Evolutionary conservation across 2,888 invertebrate species (phyloP).

Genomic region (Sarcophaga subvicina): DNA sequence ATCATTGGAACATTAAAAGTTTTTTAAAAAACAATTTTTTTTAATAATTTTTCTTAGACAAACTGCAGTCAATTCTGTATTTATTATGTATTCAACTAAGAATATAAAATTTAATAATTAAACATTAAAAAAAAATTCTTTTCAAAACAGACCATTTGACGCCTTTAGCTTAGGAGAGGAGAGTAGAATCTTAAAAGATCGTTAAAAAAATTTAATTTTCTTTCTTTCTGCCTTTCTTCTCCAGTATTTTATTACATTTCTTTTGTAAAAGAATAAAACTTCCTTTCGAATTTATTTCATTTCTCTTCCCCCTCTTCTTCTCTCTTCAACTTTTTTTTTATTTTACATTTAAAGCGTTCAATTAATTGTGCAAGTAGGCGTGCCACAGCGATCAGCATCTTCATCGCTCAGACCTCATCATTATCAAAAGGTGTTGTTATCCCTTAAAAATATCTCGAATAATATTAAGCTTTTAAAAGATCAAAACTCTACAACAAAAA

Average conservation of each 20-base stretch:
- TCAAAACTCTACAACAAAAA: constrained; percentile 47
- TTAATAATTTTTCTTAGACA: constrained; percentile 35
- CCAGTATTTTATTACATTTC: background rate
- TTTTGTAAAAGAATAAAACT: constrained; percentile 24
- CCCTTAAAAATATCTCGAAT: constrained; percentile 48
- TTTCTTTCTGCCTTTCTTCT: background rate
- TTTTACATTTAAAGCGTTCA: constrained; percentile 50
- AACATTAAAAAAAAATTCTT: constrained; percentile 43
- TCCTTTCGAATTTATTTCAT: constrained; percentile 16
- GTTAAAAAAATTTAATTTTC: constrained; percentile 29
- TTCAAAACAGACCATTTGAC: constrained; percentile 59
- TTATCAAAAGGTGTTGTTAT: constrained; percentile 69
- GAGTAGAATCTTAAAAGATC: constrained; percentile 14
- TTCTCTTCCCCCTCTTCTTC: too few species aligned
- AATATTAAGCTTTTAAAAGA: constrained; percentile 68
- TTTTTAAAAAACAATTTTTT: background rate
- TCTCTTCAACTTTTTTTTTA: background rate
- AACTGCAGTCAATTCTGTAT: constrained; percentile 32
- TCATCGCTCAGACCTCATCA: constrained; percentile 70
- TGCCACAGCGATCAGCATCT: constrained; percentile 72
- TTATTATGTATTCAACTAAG: too few species aligned
- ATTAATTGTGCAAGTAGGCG: constrained; percentile 71
- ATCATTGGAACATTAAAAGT: background rate
- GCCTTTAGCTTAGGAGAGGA: constrained; percentile 30
- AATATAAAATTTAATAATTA: too few species aligned